Conservation (phyloP, 2,797 vertebrate species). For the Cyclura pinguis region DNA sequence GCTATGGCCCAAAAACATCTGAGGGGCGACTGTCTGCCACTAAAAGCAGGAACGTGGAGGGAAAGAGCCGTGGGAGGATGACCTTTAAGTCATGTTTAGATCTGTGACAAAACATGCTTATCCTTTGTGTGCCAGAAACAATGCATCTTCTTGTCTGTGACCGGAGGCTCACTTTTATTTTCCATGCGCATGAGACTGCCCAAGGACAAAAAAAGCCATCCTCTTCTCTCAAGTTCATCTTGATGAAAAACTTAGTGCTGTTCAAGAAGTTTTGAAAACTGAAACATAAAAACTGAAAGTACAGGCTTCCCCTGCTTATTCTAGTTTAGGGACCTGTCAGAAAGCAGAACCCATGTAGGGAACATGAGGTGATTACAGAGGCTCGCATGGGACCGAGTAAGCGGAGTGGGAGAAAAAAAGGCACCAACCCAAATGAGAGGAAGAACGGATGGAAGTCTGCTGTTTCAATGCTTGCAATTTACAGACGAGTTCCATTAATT, state of each 20-base stretch:
- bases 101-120: neutral
- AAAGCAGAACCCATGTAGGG: no score
- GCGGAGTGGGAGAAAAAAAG: no score
- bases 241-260: neutral
- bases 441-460: no score
- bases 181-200: no score
- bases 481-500: no score
- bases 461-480: no score
- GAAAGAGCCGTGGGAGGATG: neutral
- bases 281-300: neutral
- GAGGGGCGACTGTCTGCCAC: no score
- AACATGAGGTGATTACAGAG: no score
- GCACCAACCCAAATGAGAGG: no score
- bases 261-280: neutral
- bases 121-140: neutral
- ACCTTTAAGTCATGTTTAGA: neutral
- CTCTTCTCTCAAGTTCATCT: neutral
- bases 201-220: neutral
- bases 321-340: no score
- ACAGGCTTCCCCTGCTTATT: no score
- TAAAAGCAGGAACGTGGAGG: neutral
- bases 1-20: neutral
- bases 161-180: neutral
- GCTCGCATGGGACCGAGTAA: no score
- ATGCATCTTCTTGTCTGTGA: neutral